Evolutionary conservation across 2,113 vertebrate genomes (phyloP), one percentile per base, ranked within the genome.

Genomic region (Python bivittatus): DNA sequence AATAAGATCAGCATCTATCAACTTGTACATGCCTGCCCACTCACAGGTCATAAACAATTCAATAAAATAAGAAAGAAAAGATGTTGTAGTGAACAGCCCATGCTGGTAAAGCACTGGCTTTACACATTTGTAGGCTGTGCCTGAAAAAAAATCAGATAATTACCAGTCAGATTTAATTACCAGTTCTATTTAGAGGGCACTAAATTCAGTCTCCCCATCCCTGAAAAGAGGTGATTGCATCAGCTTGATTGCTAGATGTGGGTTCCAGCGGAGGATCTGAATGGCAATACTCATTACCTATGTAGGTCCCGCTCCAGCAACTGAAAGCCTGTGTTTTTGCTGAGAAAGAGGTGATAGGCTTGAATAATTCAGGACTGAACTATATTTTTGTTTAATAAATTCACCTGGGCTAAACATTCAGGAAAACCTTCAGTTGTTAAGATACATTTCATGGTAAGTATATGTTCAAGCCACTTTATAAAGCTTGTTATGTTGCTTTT

Each of bases 121-220:
- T 38, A 13, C 61, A 17, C 15, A 52, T 52, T 92, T 94, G 94
- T 84, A 96, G 93, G 97, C 93, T 96, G 96, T 97, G 92, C 84
- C 95, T 15, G 56, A 94, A 92, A 93, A 12, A 10, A 95, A 95
- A 95, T 96, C 96, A 96, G 95, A 96, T 95, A 93, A 89, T 93
- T 44, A 88, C 4, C 53, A 44, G 15, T n/a, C n/a, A 38, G 38
- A 25, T 88, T 64, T 64, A 52, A 53, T 64, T n/a, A 64, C 5
- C 53, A 56, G 64, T 15, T 79, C 86, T 87, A 27, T 84, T 8
- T 48, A 61, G 84, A 53, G 25, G 58, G 48, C 25, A 22, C 6
- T 64, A 48, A 44, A 91, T 52, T 53, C 44, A 22, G 68, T 79
- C 15, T 79, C 6, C 6, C 68, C n/a, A 79, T 38, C 68, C 38